Percentiles rank a stretch among this genome's conserved stretches.
phyloP scores from a whole-genome alignment of 2,113 vertebrate genomes.

The Callipepla squamata region DNA sequence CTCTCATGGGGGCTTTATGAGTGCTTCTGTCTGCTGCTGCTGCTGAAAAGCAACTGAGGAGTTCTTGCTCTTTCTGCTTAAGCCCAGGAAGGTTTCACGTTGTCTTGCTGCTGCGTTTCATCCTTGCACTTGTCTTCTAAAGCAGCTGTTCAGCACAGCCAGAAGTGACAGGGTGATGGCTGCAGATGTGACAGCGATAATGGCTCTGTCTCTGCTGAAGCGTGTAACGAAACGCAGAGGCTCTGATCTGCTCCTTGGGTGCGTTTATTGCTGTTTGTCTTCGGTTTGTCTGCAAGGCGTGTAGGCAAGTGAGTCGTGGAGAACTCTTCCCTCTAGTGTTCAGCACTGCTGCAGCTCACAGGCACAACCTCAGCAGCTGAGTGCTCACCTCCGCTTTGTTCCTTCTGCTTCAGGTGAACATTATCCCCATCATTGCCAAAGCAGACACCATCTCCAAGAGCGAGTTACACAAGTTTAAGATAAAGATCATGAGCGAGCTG shows the following conservation, averaged over 20 bases:
- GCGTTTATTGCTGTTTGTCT: not conserved
- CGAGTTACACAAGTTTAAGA: constrained; percentile 98
- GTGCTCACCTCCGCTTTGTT: not conserved
- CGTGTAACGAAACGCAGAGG: rapidly evolving
- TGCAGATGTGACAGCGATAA: not conserved
- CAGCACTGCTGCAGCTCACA: not conserved
- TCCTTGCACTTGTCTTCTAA: not conserved
- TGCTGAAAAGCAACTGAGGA: not conserved
- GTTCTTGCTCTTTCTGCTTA: not conserved
- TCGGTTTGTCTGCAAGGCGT: not conserved
- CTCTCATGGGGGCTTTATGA: not conserved
- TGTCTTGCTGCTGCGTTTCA: rapidly evolving
- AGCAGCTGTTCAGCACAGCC: not conserved
- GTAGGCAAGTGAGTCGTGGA: not conserved
- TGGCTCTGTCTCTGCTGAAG: not conserved
- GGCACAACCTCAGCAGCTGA: rapidly evolving
- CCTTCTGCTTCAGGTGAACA: constrained; percentile 86
- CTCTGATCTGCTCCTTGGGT: not conserved
- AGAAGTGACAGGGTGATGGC: not conserved
- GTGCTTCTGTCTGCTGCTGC: too few relatives aligned
- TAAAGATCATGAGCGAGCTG: constrained; percentile 98
- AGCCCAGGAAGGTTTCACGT: not conserved
- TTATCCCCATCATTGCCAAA: constrained; percentile 97
- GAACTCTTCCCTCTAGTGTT: constrained; percentile 63
- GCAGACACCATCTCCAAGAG: constrained; percentile 99